A percentile compares a stretch with the other conserved stretches of the same genome.
Evolutionary conservation across 2,797 vertebrate species (phyloP).

Genomic region (Propithecus deckenii): DNA sequence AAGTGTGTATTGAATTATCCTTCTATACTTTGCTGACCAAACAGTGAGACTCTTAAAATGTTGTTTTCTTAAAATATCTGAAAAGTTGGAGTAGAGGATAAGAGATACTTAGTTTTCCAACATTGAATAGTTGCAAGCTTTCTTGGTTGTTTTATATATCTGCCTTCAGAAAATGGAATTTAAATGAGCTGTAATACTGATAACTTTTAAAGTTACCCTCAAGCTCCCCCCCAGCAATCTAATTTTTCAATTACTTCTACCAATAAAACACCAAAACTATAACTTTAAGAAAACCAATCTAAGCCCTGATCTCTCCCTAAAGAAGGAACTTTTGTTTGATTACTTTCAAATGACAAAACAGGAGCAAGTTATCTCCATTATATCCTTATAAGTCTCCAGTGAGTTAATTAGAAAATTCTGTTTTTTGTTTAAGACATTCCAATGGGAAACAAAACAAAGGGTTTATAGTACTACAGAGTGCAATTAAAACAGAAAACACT

Average conservation of each 20-base stretch:
- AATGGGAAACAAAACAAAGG: conserved; percentile 56
- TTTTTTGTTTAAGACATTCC: conserved; percentile 66
- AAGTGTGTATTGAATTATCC: background rate
- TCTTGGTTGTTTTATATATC: conserved; percentile 5
- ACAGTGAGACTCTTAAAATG: background rate
- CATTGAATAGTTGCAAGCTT: background rate
- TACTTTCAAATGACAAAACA: conserved; percentile 60
- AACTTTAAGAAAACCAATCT: background rate
- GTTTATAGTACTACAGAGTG: conserved; percentile 37
- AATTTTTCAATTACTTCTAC: conserved; percentile 31
- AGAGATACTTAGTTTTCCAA: conserved; percentile 12
- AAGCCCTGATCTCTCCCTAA: background rate
- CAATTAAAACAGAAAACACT: conserved; percentile 48
- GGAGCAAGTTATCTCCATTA: conserved; percentile 52
- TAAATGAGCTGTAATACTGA: conserved; percentile 29
- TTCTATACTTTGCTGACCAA: conserved; percentile 15
- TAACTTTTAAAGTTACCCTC: conserved; percentile 14
- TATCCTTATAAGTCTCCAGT: conserved; percentile 58
- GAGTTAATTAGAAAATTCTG: conserved; percentile 70
- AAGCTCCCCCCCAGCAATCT: background rate
- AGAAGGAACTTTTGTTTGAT: conserved; percentile 52
- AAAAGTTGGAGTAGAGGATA: background rate
- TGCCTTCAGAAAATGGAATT: conserved; percentile 46
- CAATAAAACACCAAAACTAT: conserved; percentile 25
- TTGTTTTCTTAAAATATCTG: background rate